phyloP scores from a whole-genome alignment of 92 coral and sea anemone genomes.

The Porites lobata region DNA sequence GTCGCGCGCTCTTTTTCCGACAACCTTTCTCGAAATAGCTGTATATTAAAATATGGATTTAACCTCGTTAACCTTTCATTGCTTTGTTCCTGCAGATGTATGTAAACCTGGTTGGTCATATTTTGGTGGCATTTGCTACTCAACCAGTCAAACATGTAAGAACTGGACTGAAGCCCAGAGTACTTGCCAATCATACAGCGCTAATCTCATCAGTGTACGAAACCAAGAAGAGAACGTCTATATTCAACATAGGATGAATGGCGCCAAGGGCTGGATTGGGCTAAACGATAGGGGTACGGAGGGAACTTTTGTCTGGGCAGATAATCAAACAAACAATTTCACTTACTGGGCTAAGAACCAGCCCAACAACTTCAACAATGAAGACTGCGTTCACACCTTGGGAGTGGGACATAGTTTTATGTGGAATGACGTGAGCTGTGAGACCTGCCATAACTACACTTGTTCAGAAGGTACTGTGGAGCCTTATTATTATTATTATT shows the following conservation, averaged over 20 bases:
- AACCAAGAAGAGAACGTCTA: conserved; percentile 57
- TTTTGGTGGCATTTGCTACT: conserved; percentile 52
- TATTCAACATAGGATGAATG: conserved; percentile 50
- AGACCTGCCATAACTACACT: conserved; percentile 66
- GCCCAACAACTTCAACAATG: not conserved
- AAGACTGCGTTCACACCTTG: conserved; percentile 77
- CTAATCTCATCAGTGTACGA: conserved; percentile 30
- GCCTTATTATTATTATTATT: no score
- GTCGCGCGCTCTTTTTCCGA: no score
- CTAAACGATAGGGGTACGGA: conserved; percentile 45
- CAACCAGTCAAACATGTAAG: conserved; percentile 40
- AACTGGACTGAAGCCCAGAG: conserved; percentile 54
- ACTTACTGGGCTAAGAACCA: conserved; percentile 70
- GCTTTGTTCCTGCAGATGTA: conserved; percentile 18
- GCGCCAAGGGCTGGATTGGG: conserved; percentile 71
- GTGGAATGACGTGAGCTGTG: conserved; percentile 72
- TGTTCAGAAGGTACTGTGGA: conserved; percentile 49
- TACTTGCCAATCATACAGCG: conserved; percentile 10
- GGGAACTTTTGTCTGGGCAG: conserved; percentile 68
- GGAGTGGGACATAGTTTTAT: conserved; percentile 39
- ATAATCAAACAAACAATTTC: conserved; percentile 14
- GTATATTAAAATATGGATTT: not conserved
- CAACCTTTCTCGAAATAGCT: no score
- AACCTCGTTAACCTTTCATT: no score
- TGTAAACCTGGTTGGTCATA: conserved; percentile 53